phyloP scores from a whole-genome alignment of 2,888 invertebrate species.

The Ametastegia equiseti region DNA sequence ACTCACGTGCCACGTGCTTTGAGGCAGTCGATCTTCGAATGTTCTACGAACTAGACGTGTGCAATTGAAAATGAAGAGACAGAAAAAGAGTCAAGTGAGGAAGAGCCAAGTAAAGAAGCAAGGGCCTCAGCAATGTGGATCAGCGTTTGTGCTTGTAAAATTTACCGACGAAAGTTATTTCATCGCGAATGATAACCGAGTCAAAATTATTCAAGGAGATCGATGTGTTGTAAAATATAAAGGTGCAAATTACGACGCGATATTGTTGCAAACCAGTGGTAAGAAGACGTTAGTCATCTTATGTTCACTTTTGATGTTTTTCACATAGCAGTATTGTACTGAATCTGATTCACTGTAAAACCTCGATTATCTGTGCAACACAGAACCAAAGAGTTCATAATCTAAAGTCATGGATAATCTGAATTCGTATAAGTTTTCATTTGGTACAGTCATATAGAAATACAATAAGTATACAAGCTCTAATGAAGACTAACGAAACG shows the following conservation, averaged over 20 bases:
- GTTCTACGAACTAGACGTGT: not conserved
- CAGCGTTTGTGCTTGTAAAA: not conserved
- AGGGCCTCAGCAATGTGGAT: not conserved
- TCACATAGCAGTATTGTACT: not conserved
- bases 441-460: not conserved
- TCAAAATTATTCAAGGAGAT: not conserved
- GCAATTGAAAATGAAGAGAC: not conserved
- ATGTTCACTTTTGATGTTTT: not conserved
- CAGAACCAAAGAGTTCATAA: not conserved
- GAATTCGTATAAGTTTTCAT: not conserved
- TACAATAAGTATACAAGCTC: not conserved
- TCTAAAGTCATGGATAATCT: not conserved
- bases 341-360: not conserved
- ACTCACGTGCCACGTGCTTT: not conserved
- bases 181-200: not conserved
- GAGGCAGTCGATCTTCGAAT: not conserved
- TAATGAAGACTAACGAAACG: not conserved
- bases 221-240: not conserved
- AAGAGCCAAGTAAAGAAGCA: not conserved
- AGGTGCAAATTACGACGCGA: not conserved
- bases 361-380: not conserved
- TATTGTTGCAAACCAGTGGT: conserved; percentile 1
- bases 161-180: conserved; percentile 3
- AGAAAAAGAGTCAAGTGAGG: not conserved
- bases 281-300: not conserved